phyloP scores from a whole-genome alignment of 2,797 vertebrate genomes.

The Darevskia mixta region DNA sequence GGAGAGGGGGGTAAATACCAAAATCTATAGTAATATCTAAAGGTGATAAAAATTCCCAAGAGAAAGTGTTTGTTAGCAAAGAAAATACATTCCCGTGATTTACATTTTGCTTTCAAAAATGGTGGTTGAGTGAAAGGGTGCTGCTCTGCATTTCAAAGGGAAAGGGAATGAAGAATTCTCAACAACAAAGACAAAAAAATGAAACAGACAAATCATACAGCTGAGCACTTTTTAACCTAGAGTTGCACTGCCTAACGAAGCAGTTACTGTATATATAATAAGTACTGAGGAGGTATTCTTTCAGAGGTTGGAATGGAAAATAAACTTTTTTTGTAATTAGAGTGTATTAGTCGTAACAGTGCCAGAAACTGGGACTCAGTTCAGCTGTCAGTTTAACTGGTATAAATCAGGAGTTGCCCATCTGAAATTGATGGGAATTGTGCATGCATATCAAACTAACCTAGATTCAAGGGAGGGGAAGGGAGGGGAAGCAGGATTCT shows the following conservation, averaged over 20 bases:
- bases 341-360: slow-evolving; percentile 56
- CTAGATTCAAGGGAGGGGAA: neutral
- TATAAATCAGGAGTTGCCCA: slow-evolving; percentile 36
- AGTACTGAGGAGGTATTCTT: slow-evolving; percentile 66
- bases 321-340: slow-evolving; percentile 73
- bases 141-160: slow-evolving; percentile 77
- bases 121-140: slow-evolving; percentile 68
- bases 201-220: slow-evolving; percentile 75
- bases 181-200: slow-evolving; percentile 77
- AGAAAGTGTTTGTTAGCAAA: slow-evolving; percentile 77
- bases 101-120: slow-evolving; percentile 78
- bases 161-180: slow-evolving; percentile 73
- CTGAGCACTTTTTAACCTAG: slow-evolving; percentile 78
- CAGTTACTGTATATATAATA: slow-evolving; percentile 54
- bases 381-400: slow-evolving; percentile 6
- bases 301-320: slow-evolving; percentile 66
- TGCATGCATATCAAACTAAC: neutral
- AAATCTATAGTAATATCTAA: slow-evolving; percentile 64
- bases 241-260: slow-evolving; percentile 61
- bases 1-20: neutral
- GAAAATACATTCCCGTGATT: slow-evolving; percentile 79
- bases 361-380: slow-evolving; percentile 51
- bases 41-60: slow-evolving; percentile 64
- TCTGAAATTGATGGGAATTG: slow-evolving; percentile 49
- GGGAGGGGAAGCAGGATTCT: neutral